Evolutionary conservation across 2,888 invertebrate species (phyloP).

Genomic region (Operophtera brumata): DNA sequence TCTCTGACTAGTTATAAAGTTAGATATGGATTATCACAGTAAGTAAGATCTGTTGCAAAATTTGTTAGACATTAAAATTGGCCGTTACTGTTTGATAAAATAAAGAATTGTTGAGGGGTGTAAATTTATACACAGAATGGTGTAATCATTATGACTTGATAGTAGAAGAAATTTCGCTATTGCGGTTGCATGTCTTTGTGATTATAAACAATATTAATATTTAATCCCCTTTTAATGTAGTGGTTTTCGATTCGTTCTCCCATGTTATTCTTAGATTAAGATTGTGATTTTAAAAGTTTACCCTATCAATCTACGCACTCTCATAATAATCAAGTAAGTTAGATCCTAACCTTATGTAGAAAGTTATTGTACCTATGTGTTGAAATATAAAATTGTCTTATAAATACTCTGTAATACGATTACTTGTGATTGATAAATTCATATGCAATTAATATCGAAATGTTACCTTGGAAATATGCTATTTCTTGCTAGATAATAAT

Average conservation of each 20-base stretch:
- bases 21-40: slow-evolving; percentile 65
- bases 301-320: slow-evolving; percentile 62
- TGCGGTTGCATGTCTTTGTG: slow-evolving; percentile 37
- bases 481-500: slow-evolving; percentile 1
- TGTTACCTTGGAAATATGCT: slow-evolving; percentile 3
- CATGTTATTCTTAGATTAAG: slow-evolving; percentile 63
- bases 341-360: slow-evolving; percentile 51
- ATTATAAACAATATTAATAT: slow-evolving; percentile 49
- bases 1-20: slow-evolving; percentile 64
- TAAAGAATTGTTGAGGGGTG: slow-evolving; percentile 23
- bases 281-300: slow-evolving; percentile 65
- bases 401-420: slow-evolving; percentile 17
- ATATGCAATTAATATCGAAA: background rate
- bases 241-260: slow-evolving; percentile 58
- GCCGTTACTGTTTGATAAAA: slow-evolving; percentile 27
- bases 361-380: slow-evolving; percentile 25
- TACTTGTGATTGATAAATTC: slow-evolving; percentile 2
- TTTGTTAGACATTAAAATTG: slow-evolving; percentile 29
- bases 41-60: slow-evolving; percentile 69
- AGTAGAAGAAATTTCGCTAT: slow-evolving; percentile 33
- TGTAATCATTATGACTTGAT: slow-evolving; percentile 24
- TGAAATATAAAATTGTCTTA: slow-evolving; percentile 11
- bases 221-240: slow-evolving; percentile 58
- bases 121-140: slow-evolving; percentile 9
- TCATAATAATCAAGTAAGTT: slow-evolving; percentile 46